These are phyloP conservation scores for Penelope pileata DNA, from an alignment of 2,113 vertebrate species.

Conservation along the genomic window DNA sequence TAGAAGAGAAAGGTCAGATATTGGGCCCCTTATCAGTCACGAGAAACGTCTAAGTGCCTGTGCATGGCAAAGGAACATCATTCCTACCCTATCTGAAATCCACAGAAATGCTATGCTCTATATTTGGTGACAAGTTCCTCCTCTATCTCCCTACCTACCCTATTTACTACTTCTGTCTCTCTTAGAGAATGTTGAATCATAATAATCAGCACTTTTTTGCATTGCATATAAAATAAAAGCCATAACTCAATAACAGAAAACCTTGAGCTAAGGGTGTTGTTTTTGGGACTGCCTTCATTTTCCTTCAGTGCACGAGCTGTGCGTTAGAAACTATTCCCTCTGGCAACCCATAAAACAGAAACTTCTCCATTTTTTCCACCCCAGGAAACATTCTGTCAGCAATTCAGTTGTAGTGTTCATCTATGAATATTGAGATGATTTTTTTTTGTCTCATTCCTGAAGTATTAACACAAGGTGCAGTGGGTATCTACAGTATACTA, in stretches of 20 bases:
- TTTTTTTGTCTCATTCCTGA: background rate
- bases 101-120: background rate
- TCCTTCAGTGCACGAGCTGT: background rate
- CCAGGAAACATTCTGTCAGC: constrained; percentile 60
- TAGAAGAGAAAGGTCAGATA: background rate
- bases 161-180: background rate
- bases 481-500: background rate
- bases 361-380: constrained; percentile 47
- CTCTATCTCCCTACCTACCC: background rate
- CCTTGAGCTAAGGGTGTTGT: constrained; percentile 22
- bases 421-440: constrained; percentile 39
- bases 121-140: background rate
- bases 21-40: background rate
- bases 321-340: constrained; percentile 40
- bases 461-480: constrained; percentile 16
- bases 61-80: background rate
- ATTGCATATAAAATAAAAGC: constrained; percentile 44
- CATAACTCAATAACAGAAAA: constrained; percentile 18
- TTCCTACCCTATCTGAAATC: background rate
- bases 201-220: constrained; percentile 11
- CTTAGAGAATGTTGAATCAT: constrained; percentile 15
- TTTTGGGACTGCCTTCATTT: constrained; percentile 38
- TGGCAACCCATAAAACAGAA: constrained; percentile 60
- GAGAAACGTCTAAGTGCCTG: background rate
- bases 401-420: constrained; percentile 44